Evolutionary conservation across 1,140 invertebrate species (phyloP).

Genomic region (Euschistus heros): DNA sequence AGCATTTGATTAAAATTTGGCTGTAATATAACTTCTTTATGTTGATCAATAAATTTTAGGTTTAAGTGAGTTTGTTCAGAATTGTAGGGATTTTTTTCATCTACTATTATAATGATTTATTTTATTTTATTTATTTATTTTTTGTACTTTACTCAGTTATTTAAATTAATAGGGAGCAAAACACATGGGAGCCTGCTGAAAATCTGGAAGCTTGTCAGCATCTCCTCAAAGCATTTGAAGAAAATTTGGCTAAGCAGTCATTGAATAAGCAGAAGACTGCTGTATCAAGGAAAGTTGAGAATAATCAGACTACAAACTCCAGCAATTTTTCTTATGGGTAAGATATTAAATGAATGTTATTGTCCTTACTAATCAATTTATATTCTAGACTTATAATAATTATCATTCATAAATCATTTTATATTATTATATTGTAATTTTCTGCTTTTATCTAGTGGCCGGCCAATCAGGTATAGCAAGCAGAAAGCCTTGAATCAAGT

Average conservation of each 20-base stretch:
- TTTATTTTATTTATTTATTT: no score
- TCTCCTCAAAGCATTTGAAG: constrained; percentile 66
- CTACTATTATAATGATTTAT: no score
- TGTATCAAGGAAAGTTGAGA: constrained; percentile 27
- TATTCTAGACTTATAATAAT: not conserved
- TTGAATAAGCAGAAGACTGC: constrained; percentile 46
- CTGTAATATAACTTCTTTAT: no score
- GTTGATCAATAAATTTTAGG: no score
- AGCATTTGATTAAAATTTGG: no score
- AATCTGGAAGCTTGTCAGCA: constrained; percentile 61
- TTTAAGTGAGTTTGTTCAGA: no score
- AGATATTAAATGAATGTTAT: not conserved
- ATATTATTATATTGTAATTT: not conserved
- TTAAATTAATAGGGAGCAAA: constrained; percentile 46
- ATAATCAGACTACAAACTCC: not conserved
- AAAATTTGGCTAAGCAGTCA: constrained; percentile 61
- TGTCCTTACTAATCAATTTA: no score
- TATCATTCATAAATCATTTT: not conserved
- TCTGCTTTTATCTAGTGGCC: constrained; percentile 25
- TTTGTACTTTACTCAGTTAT: not conserved
- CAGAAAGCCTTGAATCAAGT: constrained; percentile 70
- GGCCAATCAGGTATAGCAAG: constrained; percentile 64
- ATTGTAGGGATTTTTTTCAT: no score
- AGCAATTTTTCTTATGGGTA: constrained; percentile 10
- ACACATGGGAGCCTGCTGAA: constrained; percentile 67